Evolutionary conservation across 2,797 vertebrate species (phyloP), one percentile per base, ranked within the genome.

Genomic region (Cichlasoma orientale): DNA sequence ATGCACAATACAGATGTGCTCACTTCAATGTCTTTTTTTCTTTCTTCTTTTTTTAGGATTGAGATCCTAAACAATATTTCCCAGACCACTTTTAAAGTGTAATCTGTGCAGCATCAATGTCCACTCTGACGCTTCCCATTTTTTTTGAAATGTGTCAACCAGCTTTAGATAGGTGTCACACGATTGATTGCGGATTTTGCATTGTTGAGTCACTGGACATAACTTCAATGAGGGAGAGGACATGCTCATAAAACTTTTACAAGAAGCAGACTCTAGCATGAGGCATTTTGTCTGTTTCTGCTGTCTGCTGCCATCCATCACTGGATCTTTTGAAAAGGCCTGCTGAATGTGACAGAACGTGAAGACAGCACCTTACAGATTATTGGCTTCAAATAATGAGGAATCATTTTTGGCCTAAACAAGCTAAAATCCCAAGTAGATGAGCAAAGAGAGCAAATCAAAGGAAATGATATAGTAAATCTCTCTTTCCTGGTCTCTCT

Each of bases 171-270:
- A 72, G 79, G 79, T 85, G 78, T 88, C 74, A 78, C 71, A 61
- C 79, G 83, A 89, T 59, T 74, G 85, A 88, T 78, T 29, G 52
- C 69, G 73, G 5, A 1, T 66, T 77, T 82, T 50, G 27, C 63
- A 31, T 68, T 56, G 80, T 80, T 77, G 84, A 89, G 59, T 88
- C 86, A 82, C 81, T 88, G 78, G 78, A 90, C 83, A 72, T 74
- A 63, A 86, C 33, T 84, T 88, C 73, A 80, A 38, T 56, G 57
- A 76, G 70, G 59, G 84, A 83, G 82, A 88, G 79, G 79, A 89
- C 77, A 81, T 14, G 16, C 75, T 82, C 69, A 33, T 86, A 90
- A 86, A 90, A 77, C 2, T 57, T 89, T 90, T 84, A 86, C 79
- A 77, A 73, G 84, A 82, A 79, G 80, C 79, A 87, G 79, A 79